A percentile compares a stretch with the other conserved stretches of the same genome.
phyloP scores from a whole-genome alignment of 2,888 invertebrate genomes.

The Eupithecia subumbrata region DNA sequence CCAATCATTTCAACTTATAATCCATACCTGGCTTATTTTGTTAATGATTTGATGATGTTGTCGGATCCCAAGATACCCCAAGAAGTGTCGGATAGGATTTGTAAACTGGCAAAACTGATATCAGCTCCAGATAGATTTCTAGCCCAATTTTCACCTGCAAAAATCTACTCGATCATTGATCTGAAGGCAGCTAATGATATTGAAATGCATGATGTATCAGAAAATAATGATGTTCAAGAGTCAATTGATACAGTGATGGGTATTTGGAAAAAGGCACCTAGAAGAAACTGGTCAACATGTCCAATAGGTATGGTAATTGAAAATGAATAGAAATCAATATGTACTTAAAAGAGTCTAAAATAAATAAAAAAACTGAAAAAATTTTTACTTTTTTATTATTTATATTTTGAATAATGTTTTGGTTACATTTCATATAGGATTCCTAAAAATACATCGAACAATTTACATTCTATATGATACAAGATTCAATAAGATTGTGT shows the following conservation, averaged over 20 bases:
- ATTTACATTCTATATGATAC: slow-evolving; percentile 81
- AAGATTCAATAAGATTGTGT: slow-evolving; percentile 70
- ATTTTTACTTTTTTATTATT: slow-evolving; percentile 68
- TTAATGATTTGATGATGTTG: slow-evolving; percentile 64
- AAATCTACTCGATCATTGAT: slow-evolving; percentile 77
- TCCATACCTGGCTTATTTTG: slow-evolving; percentile 68
- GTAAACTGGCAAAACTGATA: slow-evolving; percentile 67
- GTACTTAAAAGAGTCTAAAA: not conserved
- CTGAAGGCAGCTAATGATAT: slow-evolving; percentile 51
- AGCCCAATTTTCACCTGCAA: slow-evolving; percentile 45
- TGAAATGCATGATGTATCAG: slow-evolving; percentile 22
- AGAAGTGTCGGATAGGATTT: slow-evolving; percentile 56
- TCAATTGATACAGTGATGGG: slow-evolving; percentile 46
- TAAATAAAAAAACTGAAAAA: slow-evolving; percentile 65
- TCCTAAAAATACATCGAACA: slow-evolving; percentile 78
- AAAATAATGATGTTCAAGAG: slow-evolving; percentile 23
- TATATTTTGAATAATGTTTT: slow-evolving; percentile 82
- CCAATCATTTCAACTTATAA: slow-evolving; percentile 73
- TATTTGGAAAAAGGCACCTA: slow-evolving; percentile 67
- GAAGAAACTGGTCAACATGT: slow-evolving; percentile 71
- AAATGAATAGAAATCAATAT: slow-evolving; percentile 17
- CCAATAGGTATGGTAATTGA: slow-evolving; percentile 80
- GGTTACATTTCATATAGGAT: slow-evolving; percentile 80
- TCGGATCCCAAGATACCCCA: slow-evolving; percentile 64
- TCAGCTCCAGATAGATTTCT: slow-evolving; percentile 61